These are phyloP conservation scores for Macaca fascicularis DNA, from an alignment of 2,113 vertebrate species.

Conservation along the genomic window T2T-MFA8v1.1 NC_088385.1:120011001-120011500, in stretches of 20 bases:
- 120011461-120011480: constrained; percentile 64
- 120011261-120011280: not conserved
- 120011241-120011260: rapidly evolving
- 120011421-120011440: constrained; percentile 15
- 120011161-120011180: too few species aligned
- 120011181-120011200: not conserved
- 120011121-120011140: not conserved
- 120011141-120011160: not conserved
- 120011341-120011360: not conserved
- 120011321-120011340: not conserved
- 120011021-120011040: not conserved
- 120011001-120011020: not conserved
- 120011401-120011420: not conserved
- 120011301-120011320: not conserved
- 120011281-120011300: not conserved
- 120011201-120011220: constrained; percentile 35
- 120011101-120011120: not conserved
- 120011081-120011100: not conserved
- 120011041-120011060: not conserved
- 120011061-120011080: not conserved
- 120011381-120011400: not conserved
- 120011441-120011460: not conserved
- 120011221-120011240: not conserved
- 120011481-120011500: not conserved
- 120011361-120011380: not conserved